These are phyloP conservation scores for Enteromius afrohamiltoni DNA, from an alignment of 2,797 vertebrate species.

Conservation along the genomic window DNA sequence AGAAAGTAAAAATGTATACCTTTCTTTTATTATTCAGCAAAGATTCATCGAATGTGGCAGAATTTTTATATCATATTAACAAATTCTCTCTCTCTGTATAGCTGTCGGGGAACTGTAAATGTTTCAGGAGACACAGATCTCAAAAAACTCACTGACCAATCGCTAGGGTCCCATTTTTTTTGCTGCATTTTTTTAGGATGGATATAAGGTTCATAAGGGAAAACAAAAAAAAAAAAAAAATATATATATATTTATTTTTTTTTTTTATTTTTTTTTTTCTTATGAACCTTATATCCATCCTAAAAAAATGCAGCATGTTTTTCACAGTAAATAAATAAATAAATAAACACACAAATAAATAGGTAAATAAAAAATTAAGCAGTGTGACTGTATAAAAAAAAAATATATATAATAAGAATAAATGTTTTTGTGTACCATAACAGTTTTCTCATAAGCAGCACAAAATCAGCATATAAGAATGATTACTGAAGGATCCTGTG, in stretches of 20 bases:
- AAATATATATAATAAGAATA: neutral
- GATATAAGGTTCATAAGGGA: too few species aligned
- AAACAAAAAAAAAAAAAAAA: too few species aligned
- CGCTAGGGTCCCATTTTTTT: too few species aligned
- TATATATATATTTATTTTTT: too few species aligned
- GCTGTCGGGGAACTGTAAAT: too few species aligned
- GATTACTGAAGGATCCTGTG: neutral
- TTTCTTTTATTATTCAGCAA: neutral
- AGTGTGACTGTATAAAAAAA: neutral
- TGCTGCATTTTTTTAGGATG: too few species aligned
- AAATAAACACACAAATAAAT: neutral
- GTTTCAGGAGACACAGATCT: too few species aligned
- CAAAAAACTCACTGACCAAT: too few species aligned
- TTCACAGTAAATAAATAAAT: neutral
- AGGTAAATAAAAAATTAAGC: neutral
- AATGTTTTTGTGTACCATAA: neutral
- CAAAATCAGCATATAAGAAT: neutral
- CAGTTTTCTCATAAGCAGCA: neutral
- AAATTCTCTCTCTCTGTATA: too few species aligned
- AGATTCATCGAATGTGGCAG: neutral
- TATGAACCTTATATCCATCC: neutral
- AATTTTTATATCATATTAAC: neutral
- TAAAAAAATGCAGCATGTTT: neutral
- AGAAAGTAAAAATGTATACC: neutral
- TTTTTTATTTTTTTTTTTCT: neutral